These are phyloP conservation scores for Denticeps clupeoides DNA, from an alignment of 2,797 vertebrate species.

Conservation along the genomic window DNA sequence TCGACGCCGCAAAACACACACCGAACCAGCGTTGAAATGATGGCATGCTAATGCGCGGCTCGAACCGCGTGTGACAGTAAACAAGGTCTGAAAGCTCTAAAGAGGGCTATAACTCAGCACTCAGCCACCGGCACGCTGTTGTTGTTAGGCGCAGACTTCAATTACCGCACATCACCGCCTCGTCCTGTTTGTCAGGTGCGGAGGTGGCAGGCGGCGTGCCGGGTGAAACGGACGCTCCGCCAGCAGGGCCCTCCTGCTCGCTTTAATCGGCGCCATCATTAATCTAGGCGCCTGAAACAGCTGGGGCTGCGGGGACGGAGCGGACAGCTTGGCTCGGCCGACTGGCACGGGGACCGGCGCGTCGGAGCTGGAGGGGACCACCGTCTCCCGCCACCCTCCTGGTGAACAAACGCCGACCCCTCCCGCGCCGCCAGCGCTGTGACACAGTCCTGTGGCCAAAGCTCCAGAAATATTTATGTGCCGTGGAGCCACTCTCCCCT, in stretches of 20 bases:
- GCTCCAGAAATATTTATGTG: neutral
- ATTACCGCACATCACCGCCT: conserved; percentile 17
- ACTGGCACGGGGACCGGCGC: too few species aligned
- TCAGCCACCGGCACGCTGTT: neutral
- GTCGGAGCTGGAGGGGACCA: too few species aligned
- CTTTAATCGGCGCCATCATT: conserved; percentile 27
- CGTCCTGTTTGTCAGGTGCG: conserved; percentile 10
- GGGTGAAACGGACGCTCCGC: neutral
- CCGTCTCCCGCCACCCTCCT: too few species aligned
- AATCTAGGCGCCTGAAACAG: conserved; percentile 27
- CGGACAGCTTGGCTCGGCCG: conserved; percentile 8
- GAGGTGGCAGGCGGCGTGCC: neutral
- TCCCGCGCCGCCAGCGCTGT: too few species aligned
- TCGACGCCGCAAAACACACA: too few species aligned
- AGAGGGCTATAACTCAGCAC: conserved; percentile 10
- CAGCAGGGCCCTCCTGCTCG: conserved; percentile 14
- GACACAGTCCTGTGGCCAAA: too few species aligned
- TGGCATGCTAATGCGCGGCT: conserved; percentile 20
- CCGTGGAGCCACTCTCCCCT: neutral
- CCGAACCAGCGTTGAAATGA: conserved; percentile 13
- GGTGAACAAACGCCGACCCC: too few species aligned
- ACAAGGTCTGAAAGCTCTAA: conserved; percentile 8
- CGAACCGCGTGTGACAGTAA: conserved; percentile 8
- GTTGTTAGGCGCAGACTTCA: conserved; percentile 11
- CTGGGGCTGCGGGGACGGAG: conserved; percentile 17